Conservation (phyloP, 2,113 vertebrate genomes). For the Herpetotheres cachinnans region DNA sequence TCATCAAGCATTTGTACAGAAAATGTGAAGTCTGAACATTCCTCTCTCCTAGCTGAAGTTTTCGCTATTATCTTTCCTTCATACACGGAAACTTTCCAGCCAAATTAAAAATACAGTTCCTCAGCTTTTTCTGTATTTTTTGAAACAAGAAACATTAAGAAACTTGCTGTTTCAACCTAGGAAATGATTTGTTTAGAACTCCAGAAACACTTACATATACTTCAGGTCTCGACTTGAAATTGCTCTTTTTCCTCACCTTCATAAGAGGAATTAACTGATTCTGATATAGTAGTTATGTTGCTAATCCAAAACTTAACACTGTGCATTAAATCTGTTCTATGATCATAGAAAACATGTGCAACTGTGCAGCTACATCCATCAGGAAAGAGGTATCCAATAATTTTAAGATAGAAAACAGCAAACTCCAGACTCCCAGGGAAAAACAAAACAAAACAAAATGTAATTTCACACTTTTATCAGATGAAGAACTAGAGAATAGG, state of each 20-base stretch:
- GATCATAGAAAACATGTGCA: slow-evolving; percentile 28
- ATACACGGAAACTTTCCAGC: neutral
- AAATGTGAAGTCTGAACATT: neutral
- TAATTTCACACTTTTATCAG: neutral
- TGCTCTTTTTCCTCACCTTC: slow-evolving; percentile 14
- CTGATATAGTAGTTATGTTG: neutral
- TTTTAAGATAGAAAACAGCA: neutral
- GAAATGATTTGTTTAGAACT: neutral
- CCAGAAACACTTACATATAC: slow-evolving; percentile 9
- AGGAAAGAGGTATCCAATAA: neutral
- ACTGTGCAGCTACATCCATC: neutral
- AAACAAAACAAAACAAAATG: neutral
- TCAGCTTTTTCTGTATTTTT: neutral
- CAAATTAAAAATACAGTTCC: neutral
- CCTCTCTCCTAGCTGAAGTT: neutral
- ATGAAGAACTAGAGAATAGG: neutral
- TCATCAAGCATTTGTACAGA: neutral
- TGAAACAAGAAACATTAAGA: neutral
- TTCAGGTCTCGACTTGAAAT: neutral
- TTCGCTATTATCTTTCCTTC: neutral
- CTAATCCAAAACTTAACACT: slow-evolving; percentile 26
- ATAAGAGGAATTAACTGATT: slow-evolving; percentile 47
- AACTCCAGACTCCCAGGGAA: neutral
- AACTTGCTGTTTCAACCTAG: neutral
- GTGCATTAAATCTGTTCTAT: slow-evolving; percentile 7